Evolutionary conservation across 1,140 invertebrate genomes (phyloP).

Genomic region (Drosophila malerkotliana): DNA sequence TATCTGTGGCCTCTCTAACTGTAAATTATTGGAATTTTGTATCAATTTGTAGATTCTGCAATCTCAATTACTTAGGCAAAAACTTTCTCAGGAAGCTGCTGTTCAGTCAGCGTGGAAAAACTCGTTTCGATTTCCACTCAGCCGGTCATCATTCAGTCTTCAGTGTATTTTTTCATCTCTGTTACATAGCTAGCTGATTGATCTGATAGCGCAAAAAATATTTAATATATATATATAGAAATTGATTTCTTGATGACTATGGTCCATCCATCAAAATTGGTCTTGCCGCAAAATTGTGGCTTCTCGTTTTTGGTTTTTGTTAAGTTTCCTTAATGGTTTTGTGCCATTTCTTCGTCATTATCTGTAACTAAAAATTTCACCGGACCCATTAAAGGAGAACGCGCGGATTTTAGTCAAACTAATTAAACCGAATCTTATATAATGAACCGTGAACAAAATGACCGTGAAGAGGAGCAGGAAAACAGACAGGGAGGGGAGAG

Average conservation of each 20-base stretch:
- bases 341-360: constrained; percentile 65
- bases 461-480: constrained; percentile 37
- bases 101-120: constrained; percentile 40
- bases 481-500: neutral
- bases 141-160: constrained; percentile 22
- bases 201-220: constrained; percentile 36
- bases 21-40: constrained; percentile 46
- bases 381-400: constrained; percentile 60
- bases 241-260: constrained; percentile 47
- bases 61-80: constrained; percentile 51
- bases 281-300: constrained; percentile 31
- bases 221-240: constrained; percentile 38
- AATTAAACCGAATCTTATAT: constrained; percentile 73
- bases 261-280: constrained; percentile 42
- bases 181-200: constrained; percentile 27
- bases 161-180: neutral
- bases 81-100: constrained; percentile 46
- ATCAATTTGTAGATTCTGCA: constrained; percentile 49
- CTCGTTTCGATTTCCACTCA: constrained; percentile 39
- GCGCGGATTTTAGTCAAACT: constrained; percentile 56
- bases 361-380: constrained; percentile 59
- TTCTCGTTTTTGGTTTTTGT: constrained; percentile 26
- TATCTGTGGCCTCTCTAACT: constrained; percentile 27
- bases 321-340: constrained; percentile 62
- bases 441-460: constrained; percentile 60